Evolutionary conservation across 2,797 vertebrate species (phyloP), one percentile per base, ranked within the genome.

Genomic region (Spea hammondii): DNA sequence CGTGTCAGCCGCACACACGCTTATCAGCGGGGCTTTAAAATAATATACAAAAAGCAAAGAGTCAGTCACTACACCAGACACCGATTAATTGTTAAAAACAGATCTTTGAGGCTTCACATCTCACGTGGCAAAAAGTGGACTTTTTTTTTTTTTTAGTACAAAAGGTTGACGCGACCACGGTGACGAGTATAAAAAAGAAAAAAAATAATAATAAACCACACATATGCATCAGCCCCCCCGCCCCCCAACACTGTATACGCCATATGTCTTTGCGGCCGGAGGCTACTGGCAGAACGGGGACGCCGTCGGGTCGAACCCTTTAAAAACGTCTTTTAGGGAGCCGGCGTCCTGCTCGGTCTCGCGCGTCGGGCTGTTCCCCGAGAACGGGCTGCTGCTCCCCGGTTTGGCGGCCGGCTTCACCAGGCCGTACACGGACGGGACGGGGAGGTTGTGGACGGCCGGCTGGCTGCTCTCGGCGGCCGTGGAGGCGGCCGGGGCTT

Each of bases 301-400:
- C 0, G 96, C 97, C 0, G 97, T 98, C 77, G 97, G 97, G 85
- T 98, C 96, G 5, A 98, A 98, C 47, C 96, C 96, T 91, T 99
- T 98, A 87, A 99, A 98, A 85, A 99, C 96, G 17, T 99, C 97
- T 84, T 98, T 98, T 59, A 99, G 90, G 0, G 97, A 98, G 0
- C 90, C 95, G 0, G 95, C 93, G 78, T 99, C 96, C 87, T 95
- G 95, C 17, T 98, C 96, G 0, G 88, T 4, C 1, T 93, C 85
- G 1, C 89, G 92, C 0, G 92, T 90, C 0, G 96, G 96, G 85
- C 96, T 97, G 85, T 89, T 96, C 17, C 96, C 96, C 0, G 94
- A 95, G 0, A 96, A 97, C 0, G 97, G 96, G 82, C 96, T 98
- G 0, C 94, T 90, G 0, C 92, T 78, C 48, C 95, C 96, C 0